Evolutionary conservation across 2,888 invertebrate genomes (phyloP).

Genomic region (Cosmia pyralina): DNA sequence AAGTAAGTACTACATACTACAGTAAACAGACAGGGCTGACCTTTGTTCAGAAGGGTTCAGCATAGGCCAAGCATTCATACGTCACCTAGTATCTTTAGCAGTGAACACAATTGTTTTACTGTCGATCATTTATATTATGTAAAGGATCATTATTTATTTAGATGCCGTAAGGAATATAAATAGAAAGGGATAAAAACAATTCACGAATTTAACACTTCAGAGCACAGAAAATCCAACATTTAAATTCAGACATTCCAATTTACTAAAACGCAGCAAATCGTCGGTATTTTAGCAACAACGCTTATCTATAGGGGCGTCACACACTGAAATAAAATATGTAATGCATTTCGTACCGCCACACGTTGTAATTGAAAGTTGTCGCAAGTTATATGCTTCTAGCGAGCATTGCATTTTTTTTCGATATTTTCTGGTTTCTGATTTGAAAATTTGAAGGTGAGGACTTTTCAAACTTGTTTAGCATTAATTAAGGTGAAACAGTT

Average conservation of each 20-base stretch:
- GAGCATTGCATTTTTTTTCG: not conserved
- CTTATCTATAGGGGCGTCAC: slow-evolving; percentile 38
- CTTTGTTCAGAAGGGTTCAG: not conserved
- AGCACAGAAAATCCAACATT: slow-evolving; percentile 18
- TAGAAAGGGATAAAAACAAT: not conserved
- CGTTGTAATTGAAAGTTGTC: slow-evolving; percentile 67
- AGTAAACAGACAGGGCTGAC: not conserved
- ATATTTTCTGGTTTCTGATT: too few relatives aligned
- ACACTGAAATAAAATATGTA: slow-evolving; percentile 67
- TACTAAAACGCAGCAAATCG: slow-evolving; percentile 37
- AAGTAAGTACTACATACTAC: not conserved
- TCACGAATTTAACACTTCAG: not conserved
- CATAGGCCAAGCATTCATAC: too few relatives aligned
- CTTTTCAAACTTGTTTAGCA: too few relatives aligned
- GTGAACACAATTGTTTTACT: not conserved
- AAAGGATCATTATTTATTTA: not conserved
- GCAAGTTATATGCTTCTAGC: slow-evolving; percentile 40
- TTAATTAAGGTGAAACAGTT: not conserved
- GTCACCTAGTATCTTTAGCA: too few relatives aligned
- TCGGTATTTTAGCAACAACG: slow-evolving; percentile 31
- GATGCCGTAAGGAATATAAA: not conserved
- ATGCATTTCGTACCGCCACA: slow-evolving; percentile 65
- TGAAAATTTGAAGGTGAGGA: too few relatives aligned
- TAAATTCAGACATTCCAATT: slow-evolving; percentile 34
- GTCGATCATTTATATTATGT: not conserved